phyloP scores from a whole-genome alignment of 1,140 invertebrate species.

The Pachyrhynchus sulphureomaculatus region DNA sequence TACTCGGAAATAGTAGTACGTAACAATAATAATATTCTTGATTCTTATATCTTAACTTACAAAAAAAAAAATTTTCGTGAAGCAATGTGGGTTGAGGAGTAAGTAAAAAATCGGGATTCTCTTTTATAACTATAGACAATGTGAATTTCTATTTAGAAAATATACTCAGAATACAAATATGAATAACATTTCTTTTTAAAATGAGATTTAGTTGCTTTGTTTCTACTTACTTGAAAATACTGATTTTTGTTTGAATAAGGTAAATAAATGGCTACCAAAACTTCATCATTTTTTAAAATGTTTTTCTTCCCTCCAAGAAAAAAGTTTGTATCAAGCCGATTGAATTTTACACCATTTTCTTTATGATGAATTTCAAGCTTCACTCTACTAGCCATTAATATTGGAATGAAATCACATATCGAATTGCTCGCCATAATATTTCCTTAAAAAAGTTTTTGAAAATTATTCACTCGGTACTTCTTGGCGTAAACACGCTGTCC shows the following conservation, averaged over 20 bases:
- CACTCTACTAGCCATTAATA: slow-evolving; percentile 76
- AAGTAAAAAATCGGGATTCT: no score
- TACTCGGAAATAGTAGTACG: no score
- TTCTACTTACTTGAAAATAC: slow-evolving; percentile 81
- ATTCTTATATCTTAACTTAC: no score
- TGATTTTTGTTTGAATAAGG: slow-evolving; percentile 66
- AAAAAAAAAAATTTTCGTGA: no score
- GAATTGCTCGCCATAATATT: slow-evolving; percentile 89
- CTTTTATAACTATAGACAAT: no score
- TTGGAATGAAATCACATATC: slow-evolving; percentile 93
- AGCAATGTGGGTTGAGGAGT: no score
- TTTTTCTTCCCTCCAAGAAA: slow-evolving; percentile 75
- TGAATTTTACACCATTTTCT: slow-evolving; percentile 60
- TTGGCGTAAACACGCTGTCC: no score
- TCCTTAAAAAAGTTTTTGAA: slow-evolving; percentile 3
- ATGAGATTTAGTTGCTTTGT: no score
- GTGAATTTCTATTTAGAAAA: no score
- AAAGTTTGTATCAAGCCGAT: slow-evolving; percentile 80
- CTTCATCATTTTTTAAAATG: slow-evolving; percentile 71
- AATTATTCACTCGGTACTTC: slow-evolving; percentile 58
- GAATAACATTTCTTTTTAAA: no score
- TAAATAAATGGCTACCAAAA: slow-evolving; percentile 74
- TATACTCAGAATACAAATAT: no score
- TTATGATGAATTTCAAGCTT: slow-evolving; percentile 58
- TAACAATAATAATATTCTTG: no score